Percentiles rank a stretch among this genome's conserved stretches.
phyloP scores from a whole-genome alignment of 1,140 invertebrate species.

The Calycopis cecrops region DNA sequence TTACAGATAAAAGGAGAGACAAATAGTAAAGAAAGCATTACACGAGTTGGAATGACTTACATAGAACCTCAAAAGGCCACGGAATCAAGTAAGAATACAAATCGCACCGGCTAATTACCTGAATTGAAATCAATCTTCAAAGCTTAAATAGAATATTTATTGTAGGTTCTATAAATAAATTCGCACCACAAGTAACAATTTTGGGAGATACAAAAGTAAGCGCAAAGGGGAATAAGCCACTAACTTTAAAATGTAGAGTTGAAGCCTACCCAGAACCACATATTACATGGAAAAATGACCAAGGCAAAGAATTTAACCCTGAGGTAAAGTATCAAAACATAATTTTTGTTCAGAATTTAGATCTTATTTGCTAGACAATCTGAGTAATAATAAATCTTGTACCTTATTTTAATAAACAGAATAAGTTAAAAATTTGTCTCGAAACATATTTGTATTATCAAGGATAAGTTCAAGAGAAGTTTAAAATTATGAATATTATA shows the following conservation, averaged over 20 bases:
- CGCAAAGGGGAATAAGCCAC: not conserved
- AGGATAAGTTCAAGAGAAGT: too few relatives aligned
- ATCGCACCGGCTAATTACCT: not conserved
- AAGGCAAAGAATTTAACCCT: not conserved
- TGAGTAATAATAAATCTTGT: too few relatives aligned
- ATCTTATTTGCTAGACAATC: not conserved
- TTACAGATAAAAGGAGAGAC: too few relatives aligned
- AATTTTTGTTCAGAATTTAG: not conserved
- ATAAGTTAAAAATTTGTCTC: too few relatives aligned
- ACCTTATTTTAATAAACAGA: too few relatives aligned
- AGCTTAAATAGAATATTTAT: not conserved
- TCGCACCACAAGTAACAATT: not conserved
- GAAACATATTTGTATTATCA: too few relatives aligned
- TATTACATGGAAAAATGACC: slow-evolving; percentile 13
- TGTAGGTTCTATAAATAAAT: not conserved
- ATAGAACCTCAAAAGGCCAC: not conserved
- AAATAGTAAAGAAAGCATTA: not conserved
- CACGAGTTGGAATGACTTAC: not conserved
- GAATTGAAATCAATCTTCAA: not conserved
- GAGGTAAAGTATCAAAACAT: not conserved
- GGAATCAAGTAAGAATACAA: not conserved
- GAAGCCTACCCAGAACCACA: slow-evolving; percentile 14
- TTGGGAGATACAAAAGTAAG: slow-evolving; percentile 8
- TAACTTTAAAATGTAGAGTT: slow-evolving; percentile 13
- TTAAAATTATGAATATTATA: too few relatives aligned